These are phyloP conservation scores for Leucania comma DNA, from an alignment of 2,888 invertebrate genomes.

Conservation along the genomic window DNA sequence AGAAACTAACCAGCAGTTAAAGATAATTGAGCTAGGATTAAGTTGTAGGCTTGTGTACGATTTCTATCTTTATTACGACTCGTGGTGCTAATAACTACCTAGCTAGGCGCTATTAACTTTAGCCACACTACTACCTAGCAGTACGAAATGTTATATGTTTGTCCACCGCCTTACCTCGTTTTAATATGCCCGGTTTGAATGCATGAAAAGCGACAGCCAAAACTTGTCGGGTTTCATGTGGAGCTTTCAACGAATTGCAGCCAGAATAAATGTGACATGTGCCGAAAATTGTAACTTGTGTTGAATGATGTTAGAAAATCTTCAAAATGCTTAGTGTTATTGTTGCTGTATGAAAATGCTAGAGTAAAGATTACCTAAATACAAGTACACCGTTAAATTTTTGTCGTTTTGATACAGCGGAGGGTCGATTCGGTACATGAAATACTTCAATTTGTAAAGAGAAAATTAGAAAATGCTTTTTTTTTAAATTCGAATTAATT, in stretches of 20 bases:
- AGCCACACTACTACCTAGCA: not conserved
- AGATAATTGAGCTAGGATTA: constrained; percentile 27
- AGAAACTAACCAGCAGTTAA: constrained; percentile 18
- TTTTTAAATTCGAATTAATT: no score
- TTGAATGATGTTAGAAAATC: no score
- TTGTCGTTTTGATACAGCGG: no score
- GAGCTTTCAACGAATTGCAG: not conserved
- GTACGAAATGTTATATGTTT: constrained; percentile 12
- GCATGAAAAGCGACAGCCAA: not conserved
- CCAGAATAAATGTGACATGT: not conserved
- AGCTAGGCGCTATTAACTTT: not conserved
- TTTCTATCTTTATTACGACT: constrained; percentile 41
- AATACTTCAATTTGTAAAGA: no score
- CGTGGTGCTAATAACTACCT: constrained; percentile 18
- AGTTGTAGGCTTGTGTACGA: constrained; percentile 30
- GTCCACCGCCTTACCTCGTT: not conserved
- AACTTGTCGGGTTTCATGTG: not conserved
- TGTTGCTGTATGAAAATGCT: no score
- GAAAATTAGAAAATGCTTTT: no score
- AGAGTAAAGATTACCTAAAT: no score
- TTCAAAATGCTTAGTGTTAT: no score
- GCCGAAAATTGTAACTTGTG: no score
- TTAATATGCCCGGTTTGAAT: not conserved
- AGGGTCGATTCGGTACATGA: no score
- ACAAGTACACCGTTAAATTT: no score